phyloP scores from a whole-genome alignment of 1,140 invertebrate species.

The Aradophagus sp. region DNA sequence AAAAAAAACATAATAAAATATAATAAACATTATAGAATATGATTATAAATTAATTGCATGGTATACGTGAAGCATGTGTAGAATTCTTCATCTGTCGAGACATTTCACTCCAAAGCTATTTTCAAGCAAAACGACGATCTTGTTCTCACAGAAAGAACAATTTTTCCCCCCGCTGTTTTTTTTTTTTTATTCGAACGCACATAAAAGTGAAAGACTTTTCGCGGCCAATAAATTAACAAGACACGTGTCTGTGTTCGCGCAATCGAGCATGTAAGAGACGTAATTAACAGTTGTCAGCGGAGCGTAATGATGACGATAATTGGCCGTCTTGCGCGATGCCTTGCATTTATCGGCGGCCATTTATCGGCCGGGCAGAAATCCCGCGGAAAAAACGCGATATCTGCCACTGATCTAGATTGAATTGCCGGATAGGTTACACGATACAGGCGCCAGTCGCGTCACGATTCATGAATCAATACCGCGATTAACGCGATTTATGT shows the following conservation, averaged over 20 bases:
- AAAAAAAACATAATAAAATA: too few species aligned
- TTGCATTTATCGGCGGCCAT: conserved; percentile 32
- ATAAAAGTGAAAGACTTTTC: conserved; percentile 39
- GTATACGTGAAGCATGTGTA: too few species aligned
- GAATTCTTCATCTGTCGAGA: too few species aligned
- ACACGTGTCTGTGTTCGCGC: conserved; percentile 31
- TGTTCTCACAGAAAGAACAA: too few species aligned
- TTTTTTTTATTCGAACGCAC: too few species aligned
- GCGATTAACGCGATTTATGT: conserved; percentile 38
- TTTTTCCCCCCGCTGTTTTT: too few species aligned
- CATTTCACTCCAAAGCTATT: too few species aligned
- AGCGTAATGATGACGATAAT: conserved; percentile 46
- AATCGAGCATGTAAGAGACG: conserved; percentile 44
- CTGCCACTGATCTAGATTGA: conserved; percentile 48
- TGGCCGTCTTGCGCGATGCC: conserved; percentile 39
- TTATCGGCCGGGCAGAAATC: conserved; percentile 43
- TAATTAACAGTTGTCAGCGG: conserved; percentile 40
- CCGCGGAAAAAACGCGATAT: conserved; percentile 32
- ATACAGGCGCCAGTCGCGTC: conserved; percentile 50
- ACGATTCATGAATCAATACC: conserved; percentile 42
- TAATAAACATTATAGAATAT: too few species aligned
- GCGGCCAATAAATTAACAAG: conserved; percentile 23
- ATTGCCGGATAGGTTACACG: conserved; percentile 46
- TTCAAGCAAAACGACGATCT: too few species aligned
- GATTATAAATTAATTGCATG: too few species aligned